phyloP scores from a whole-genome alignment of 2,888 invertebrate genomes.

The Norana najaformis region DNA sequence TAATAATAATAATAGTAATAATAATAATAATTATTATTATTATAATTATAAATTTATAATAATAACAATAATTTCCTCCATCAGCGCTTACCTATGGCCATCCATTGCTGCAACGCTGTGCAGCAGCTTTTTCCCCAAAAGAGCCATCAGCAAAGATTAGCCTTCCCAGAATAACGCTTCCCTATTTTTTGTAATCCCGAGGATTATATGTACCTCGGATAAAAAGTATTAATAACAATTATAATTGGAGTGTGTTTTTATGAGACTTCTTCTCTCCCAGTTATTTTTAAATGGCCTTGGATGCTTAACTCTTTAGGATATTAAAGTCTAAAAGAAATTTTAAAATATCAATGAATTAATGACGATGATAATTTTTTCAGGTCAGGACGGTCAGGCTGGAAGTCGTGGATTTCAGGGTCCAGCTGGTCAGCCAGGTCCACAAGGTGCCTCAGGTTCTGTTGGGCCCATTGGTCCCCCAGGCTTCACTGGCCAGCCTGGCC shows the following conservation, averaged over 20 bases:
- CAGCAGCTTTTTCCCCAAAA: too few relatives aligned
- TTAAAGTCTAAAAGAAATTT: neutral
- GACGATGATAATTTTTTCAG: slow-evolving; percentile 8
- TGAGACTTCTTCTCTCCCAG: neutral
- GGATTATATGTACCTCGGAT: neutral
- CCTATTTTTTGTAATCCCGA: neutral
- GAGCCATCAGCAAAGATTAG: too few relatives aligned
- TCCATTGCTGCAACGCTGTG: too few relatives aligned
- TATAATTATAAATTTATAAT: too few relatives aligned
- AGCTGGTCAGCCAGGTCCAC: slow-evolving; percentile 33
- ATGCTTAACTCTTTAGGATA: neutral
- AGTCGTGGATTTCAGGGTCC: slow-evolving; percentile 28
- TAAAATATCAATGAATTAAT: neutral
- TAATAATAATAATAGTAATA: too few relatives aligned
- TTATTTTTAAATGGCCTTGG: neutral
- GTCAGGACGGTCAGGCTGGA: slow-evolving; percentile 29
- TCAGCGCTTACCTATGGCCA: too few relatives aligned
- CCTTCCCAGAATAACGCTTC: too few relatives aligned
- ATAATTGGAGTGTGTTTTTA: neutral
- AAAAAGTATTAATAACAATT: neutral
- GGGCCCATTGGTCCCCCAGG: slow-evolving; percentile 36
- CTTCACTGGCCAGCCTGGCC: slow-evolving; percentile 21
- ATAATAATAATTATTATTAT: too few relatives aligned
- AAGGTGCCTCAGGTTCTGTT: slow-evolving; percentile 18
- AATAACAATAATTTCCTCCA: too few relatives aligned